A percentile compares a stretch with the other conserved stretches of the same genome.
These are phyloP conservation scores for Triops cancriformis DNA, from an alignment of 1,140 invertebrate genomes.

Conservation along the genomic window DNA sequence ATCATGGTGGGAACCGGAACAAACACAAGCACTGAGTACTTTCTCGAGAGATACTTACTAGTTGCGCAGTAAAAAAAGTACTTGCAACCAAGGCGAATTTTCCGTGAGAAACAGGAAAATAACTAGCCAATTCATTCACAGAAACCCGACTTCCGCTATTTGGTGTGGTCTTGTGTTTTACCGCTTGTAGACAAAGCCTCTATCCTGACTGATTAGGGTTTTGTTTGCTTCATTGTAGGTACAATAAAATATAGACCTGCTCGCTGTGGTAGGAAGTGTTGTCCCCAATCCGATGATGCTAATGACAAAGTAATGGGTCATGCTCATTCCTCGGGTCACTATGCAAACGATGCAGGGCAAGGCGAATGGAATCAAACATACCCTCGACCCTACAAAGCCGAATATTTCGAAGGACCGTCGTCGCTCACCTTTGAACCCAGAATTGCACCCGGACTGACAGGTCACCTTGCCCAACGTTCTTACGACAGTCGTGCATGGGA, in stretches of 20 bases:
- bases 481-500: neutral
- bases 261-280: neutral
- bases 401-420: neutral
- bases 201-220: neutral
- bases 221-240: neutral
- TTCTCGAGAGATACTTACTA: neutral
- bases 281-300: neutral
- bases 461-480: neutral
- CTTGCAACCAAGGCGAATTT: neutral
- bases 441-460: neutral
- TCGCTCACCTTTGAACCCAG: neutral
- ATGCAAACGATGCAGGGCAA: neutral
- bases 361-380: neutral
- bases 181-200: neutral
- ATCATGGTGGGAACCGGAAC: neutral
- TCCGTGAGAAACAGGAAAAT: constrained; percentile 5
- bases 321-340: neutral
- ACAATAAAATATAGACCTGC: neutral
- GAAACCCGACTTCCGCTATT: neutral
- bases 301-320: constrained; percentile 1
- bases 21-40: neutral
- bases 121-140: neutral
- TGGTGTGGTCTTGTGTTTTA: neutral
- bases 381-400: neutral
- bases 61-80: neutral